Conservation (phyloP, 2,888 invertebrate species). For the Gerris lacustris region DNA sequence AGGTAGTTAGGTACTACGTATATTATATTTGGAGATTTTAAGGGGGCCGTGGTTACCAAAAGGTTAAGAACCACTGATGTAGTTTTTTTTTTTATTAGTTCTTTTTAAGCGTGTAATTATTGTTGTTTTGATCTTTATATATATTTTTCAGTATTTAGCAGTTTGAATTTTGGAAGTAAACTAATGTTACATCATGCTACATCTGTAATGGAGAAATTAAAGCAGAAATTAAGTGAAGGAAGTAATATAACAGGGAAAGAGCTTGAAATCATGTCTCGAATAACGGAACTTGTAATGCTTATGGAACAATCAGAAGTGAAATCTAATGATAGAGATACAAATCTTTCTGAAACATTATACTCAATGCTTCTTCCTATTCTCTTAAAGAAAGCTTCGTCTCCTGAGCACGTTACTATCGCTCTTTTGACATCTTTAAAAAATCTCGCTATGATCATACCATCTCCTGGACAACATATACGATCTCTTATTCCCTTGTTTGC, state of each 20-base stretch:
- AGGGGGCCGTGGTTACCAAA: too few species aligned
- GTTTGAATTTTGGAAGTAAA: slow-evolving; percentile 57
- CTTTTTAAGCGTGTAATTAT: too few species aligned
- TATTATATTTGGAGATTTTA: too few species aligned
- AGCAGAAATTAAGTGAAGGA: slow-evolving; percentile 48
- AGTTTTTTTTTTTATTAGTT: too few species aligned
- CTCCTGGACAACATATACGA: slow-evolving; percentile 54
- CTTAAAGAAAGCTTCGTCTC: slow-evolving; percentile 48
- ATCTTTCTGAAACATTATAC: slow-evolving; percentile 46
- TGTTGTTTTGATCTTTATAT: slow-evolving; percentile 16
- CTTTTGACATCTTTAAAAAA: slow-evolving; percentile 61
- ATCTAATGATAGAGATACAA: background rate
- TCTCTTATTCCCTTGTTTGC: slow-evolving; percentile 60
- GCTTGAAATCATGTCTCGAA: slow-evolving; percentile 57
- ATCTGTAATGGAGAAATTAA: slow-evolving; percentile 54
- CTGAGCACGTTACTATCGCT: slow-evolving; percentile 56
- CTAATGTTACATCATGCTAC: slow-evolving; percentile 62
- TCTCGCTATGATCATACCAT: slow-evolving; percentile 53
- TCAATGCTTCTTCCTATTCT: slow-evolving; percentile 58
- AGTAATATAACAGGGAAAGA: slow-evolving; percentile 54
- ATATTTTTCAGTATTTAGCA: slow-evolving; percentile 27
- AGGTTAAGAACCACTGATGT: too few species aligned
- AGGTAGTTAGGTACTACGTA: too few species aligned
- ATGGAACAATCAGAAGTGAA: slow-evolving; percentile 42
- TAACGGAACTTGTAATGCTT: slow-evolving; percentile 56